Evolutionary conservation across 2,113 vertebrate species (phyloP).

Genomic region (Hyperopisus bebe): DNA sequence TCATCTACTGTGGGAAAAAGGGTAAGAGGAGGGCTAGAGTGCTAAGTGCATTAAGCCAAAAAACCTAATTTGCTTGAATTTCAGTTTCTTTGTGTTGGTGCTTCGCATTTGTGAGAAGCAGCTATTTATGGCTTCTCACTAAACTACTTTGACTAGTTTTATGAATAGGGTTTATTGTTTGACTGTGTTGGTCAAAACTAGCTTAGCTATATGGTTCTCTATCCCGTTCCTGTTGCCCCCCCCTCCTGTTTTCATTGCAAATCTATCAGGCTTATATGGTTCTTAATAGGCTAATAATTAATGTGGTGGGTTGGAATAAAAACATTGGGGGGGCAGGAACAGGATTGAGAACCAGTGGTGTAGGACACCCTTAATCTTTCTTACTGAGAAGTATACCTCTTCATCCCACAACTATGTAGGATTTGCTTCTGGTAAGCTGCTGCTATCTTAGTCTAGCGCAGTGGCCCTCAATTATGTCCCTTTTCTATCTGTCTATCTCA

Average conservation of each 20-base stretch:
- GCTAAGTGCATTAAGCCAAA: background rate
- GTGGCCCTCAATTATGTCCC: too few species aligned
- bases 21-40: slow-evolving; percentile 53
- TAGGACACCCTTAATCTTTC: too few species aligned
- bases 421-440: background rate
- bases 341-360: too few species aligned
- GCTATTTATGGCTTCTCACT: background rate
- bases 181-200: background rate
- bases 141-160: background rate
- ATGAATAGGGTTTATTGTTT: background rate
- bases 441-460: background rate
- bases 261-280: too few species aligned
- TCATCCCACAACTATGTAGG: background rate
- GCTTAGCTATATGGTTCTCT: background rate
- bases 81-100: background rate
- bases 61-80: background rate
- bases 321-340: too few species aligned
- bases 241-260: too few species aligned
- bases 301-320: too few species aligned
- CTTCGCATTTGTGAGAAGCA: background rate
- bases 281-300: too few species aligned
- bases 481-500: background rate
- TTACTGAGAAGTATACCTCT: background rate
- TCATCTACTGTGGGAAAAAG: slow-evolving; percentile 97
- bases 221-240: too few species aligned